Evolutionary conservation across 2,113 vertebrate species (phyloP).

Genomic region (Grus americana): DNA sequence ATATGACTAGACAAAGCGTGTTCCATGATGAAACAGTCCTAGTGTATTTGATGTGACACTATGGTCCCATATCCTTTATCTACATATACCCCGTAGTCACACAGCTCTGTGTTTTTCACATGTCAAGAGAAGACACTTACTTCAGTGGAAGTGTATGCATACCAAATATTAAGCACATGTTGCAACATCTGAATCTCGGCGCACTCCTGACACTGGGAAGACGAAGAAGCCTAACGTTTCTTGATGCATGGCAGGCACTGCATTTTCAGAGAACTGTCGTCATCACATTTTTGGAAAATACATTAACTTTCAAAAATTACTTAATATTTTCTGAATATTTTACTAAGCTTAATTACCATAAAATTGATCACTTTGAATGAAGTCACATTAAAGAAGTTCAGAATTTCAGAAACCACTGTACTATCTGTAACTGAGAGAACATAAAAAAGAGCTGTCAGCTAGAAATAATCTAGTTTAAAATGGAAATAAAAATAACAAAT

Average conservation of each 20-base stretch:
- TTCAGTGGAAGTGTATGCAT: background rate
- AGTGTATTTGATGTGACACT: background rate
- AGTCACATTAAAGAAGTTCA: background rate
- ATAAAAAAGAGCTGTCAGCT: background rate
- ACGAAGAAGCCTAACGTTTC: background rate
- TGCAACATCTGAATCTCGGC: background rate
- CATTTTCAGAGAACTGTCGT: background rate
- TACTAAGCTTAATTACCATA: background rate
- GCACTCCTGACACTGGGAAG: background rate
- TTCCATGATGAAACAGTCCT: background rate
- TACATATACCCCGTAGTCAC: background rate
- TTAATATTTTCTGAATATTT: background rate
- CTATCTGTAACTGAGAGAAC: background rate
- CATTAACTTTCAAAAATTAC: background rate
- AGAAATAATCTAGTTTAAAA: background rate
- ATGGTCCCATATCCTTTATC: background rate
- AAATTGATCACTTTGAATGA: background rate
- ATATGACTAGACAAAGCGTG: background rate
- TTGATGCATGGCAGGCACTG: background rate
- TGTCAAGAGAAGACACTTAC: background rate
- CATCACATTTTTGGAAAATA: background rate
- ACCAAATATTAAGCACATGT: background rate
- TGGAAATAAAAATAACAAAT: background rate
- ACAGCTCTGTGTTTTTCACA: background rate
- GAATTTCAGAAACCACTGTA: background rate